phyloP scores from a whole-genome alignment of 2,797 vertebrate species.

The Melanitta fusca region DNA sequence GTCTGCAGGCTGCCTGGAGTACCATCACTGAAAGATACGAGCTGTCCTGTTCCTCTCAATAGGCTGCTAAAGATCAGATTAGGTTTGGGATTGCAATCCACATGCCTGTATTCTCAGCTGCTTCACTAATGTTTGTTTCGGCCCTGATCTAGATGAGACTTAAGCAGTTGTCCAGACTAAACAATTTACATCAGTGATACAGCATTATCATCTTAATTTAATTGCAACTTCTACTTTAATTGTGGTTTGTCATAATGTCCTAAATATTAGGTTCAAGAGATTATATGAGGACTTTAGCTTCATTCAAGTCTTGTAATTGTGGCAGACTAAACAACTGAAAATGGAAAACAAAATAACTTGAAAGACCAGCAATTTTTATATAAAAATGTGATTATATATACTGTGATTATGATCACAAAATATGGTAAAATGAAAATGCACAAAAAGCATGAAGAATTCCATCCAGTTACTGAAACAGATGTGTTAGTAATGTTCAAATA shows the following conservation, averaged over 20 bases:
- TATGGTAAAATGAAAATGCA: not conserved
- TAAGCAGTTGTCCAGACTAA: not conserved
- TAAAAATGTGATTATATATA: not conserved
- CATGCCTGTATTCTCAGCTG: not conserved
- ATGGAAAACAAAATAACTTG: not conserved
- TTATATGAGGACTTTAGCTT: not conserved
- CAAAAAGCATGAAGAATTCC: not conserved
- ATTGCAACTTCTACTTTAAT: not conserved
- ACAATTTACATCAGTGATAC: not conserved
- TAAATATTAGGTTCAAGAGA: not conserved
- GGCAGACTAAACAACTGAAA: not conserved
- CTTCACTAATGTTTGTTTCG: rapidly evolving
- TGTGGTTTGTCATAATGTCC: not conserved
- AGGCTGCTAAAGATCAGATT: not conserved
- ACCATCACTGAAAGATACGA: rapidly evolving
- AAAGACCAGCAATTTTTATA: not conserved
- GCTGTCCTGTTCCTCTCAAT: not conserved
- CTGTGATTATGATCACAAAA: not conserved
- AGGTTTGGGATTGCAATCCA: not conserved
- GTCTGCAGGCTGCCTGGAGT: not conserved
- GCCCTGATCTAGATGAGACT: not conserved
- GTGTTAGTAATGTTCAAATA: not conserved
- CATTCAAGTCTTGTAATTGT: not conserved
- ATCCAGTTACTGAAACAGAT: not conserved
- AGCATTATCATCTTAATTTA: not conserved